Evolutionary conservation across 2,797 vertebrate genomes (phyloP).

Genomic region (Galaxias olidus): DNA sequence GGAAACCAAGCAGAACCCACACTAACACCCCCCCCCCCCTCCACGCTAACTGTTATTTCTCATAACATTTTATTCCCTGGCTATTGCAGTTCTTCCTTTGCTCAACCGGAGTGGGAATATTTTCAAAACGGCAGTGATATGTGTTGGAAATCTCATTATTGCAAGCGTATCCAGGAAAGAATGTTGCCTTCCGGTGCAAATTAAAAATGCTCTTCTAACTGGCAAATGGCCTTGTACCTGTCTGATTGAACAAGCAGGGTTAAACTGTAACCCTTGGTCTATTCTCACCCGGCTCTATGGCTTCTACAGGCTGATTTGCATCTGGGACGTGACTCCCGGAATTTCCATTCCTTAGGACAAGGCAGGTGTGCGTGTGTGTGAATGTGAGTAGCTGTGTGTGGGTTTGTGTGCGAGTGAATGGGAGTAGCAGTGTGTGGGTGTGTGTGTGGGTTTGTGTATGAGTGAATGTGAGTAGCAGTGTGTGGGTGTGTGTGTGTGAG

Average conservation of each 20-base stretch:
- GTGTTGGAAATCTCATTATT: conserved; percentile 70
- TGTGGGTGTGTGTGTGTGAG: conserved; percentile 7
- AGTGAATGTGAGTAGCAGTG: no score
- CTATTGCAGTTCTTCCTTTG: conserved; percentile 44
- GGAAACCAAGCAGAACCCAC: conserved; percentile 46
- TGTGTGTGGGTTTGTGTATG: conserved; percentile 6
- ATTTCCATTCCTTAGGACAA: conserved; percentile 38
- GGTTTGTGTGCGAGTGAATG: conserved; percentile 34
- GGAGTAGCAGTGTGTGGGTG: conserved; percentile 7
- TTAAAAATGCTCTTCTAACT: conserved; percentile 67
- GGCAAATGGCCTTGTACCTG: conserved; percentile 48
- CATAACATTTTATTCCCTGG: conserved; percentile 60
- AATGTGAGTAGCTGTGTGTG: conserved; percentile 31
- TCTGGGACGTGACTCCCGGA: conserved; percentile 42
- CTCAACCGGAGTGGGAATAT: conserved; percentile 55
- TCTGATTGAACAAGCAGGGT: conserved; percentile 53
- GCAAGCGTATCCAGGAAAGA: conserved; percentile 53
- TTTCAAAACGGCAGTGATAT: conserved; percentile 59
- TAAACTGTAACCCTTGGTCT: conserved; percentile 58
- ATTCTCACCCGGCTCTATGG: conserved; percentile 36
- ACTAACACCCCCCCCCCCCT: conserved; percentile 43
- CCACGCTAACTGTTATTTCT: conserved; percentile 62
- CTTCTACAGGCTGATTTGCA: conserved; percentile 47
- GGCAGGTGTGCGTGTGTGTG: conserved; percentile 13
- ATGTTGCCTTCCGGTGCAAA: conserved; percentile 59